These are phyloP conservation scores for Achlya flavicornis DNA, from an alignment of 2,888 invertebrate species.

Conservation along the genomic window DNA sequence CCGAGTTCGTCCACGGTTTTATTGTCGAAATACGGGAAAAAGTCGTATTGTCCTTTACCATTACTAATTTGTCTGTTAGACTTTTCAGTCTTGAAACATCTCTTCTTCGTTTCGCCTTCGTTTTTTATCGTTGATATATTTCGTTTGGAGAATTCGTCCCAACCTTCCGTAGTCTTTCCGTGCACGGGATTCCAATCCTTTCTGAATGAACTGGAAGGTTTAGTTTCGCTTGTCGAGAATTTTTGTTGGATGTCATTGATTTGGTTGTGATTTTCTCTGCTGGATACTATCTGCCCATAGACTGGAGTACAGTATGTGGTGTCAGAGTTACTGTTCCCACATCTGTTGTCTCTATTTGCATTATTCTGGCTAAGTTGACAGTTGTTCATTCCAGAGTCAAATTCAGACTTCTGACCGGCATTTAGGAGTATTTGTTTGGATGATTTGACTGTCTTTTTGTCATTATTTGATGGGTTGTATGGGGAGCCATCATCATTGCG, in stretches of 20 bases:
- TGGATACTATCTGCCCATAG: conserved; percentile 78
- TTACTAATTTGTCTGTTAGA: conserved; percentile 59
- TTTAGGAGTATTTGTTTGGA: conserved; percentile 78
- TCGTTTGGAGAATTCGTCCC: conserved; percentile 75
- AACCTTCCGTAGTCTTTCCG: conserved; percentile 65
- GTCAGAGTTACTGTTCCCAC: conserved; percentile 57
- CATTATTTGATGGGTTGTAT: conserved; percentile 42
- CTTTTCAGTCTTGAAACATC: conserved; percentile 60
- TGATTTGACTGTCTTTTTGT: conserved; percentile 70
- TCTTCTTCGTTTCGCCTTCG: conserved; percentile 58
- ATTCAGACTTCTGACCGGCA: conserved; percentile 78
- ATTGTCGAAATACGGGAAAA: conserved; percentile 79
- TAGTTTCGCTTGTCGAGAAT: conserved; percentile 64
- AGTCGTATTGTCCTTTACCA: conserved; percentile 73
- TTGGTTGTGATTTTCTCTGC: conserved; percentile 77
- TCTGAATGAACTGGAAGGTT: conserved; percentile 74
- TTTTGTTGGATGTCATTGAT: conserved; percentile 79
- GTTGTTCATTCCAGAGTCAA: conserved; percentile 80
- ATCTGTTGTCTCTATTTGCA: conserved; percentile 55
- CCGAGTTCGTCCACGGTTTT: conserved; percentile 53
- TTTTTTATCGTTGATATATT: conserved; percentile 70
- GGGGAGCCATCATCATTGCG: conserved; percentile 54
- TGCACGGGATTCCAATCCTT: conserved; percentile 70
- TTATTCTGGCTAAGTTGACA: conserved; percentile 68
- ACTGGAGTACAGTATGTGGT: conserved; percentile 78